phyloP scores from a whole-genome alignment of 2,888 invertebrate genomes.

The Morpho helenor region DNA sequence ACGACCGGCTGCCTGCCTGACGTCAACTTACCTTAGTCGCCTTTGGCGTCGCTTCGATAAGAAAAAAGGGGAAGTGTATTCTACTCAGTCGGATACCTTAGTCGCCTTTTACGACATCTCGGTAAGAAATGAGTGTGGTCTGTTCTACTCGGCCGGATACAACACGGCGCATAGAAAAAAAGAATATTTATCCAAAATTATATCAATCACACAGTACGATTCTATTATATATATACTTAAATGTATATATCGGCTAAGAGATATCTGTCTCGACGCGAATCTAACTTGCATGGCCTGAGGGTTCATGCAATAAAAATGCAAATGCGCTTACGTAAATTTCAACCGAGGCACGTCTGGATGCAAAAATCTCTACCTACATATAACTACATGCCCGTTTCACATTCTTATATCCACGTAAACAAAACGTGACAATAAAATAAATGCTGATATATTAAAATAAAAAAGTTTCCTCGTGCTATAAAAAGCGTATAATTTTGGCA shows the following conservation, averaged over 20 bases:
- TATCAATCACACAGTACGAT: neutral
- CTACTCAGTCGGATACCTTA: too few species aligned
- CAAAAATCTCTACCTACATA: constrained; percentile 13
- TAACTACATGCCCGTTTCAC: constrained; percentile 20
- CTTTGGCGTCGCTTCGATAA: neutral
- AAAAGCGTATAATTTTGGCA: constrained; percentile 26
- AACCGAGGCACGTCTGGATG: constrained; percentile 31
- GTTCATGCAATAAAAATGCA: constrained; percentile 48
- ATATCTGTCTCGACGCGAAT: neutral
- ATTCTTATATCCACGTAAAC: constrained; percentile 23
- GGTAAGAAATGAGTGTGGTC: too few species aligned
- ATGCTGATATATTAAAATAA: constrained; percentile 23
- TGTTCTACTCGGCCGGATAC: too few species aligned
- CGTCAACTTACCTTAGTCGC: too few species aligned
- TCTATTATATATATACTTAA: too few species aligned
- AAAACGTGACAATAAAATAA: constrained; percentile 28
- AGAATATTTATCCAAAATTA: neutral
- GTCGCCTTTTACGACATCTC: too few species aligned
- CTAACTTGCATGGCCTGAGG: constrained; percentile 15
- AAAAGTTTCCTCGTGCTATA: constrained; percentile 27
- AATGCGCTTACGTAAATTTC: constrained; percentile 40
- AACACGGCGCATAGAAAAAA: too few species aligned
- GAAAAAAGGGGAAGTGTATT: neutral
- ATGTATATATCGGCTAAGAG: neutral
- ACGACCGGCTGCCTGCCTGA: too few species aligned